A percentile compares a stretch with the other conserved stretches of the same genome.
Evolutionary conservation across 2,113 vertebrate genomes (phyloP).

Genomic region (Mobula birostris): DNA sequence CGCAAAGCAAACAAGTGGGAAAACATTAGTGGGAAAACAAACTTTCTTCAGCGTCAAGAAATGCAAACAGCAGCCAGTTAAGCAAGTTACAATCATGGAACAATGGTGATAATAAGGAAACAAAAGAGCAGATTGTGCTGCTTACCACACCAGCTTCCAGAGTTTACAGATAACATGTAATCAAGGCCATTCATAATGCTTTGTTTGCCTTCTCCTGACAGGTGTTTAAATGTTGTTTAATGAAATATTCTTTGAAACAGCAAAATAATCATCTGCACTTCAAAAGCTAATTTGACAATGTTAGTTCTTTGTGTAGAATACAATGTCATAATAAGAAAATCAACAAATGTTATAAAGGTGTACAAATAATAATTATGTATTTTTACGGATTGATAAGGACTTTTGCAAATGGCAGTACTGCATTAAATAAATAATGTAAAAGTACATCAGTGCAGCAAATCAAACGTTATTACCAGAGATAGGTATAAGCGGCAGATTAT

Average conservation of each 20-base stretch:
- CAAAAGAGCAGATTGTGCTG: constrained; percentile 56
- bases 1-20: constrained; percentile 49
- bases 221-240: constrained; percentile 68
- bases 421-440: background rate
- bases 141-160: constrained; percentile 56
- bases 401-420: background rate
- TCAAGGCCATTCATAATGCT: constrained; percentile 57
- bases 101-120: constrained; percentile 52
- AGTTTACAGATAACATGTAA: constrained; percentile 61
- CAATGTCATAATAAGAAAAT: constrained; percentile 51
- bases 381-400: background rate
- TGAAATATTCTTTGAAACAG: constrained; percentile 65
- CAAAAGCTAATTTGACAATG: constrained; percentile 59
- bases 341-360: constrained; percentile 52
- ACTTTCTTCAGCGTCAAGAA: constrained; percentile 50
- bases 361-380: background rate
- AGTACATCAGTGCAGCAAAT: background rate
- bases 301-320: constrained; percentile 52
- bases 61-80: constrained; percentile 51
- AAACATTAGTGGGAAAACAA: constrained; percentile 60
- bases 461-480: background rate
- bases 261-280: constrained; percentile 63
- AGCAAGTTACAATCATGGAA: constrained; percentile 48
- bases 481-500: background rate
- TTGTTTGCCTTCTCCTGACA: constrained; percentile 69